Percentiles rank a stretch among this genome's conserved stretches.
Conservation (phyloP, 2,113 vertebrate genomes). For the Sigmodon hispidus region DNA sequence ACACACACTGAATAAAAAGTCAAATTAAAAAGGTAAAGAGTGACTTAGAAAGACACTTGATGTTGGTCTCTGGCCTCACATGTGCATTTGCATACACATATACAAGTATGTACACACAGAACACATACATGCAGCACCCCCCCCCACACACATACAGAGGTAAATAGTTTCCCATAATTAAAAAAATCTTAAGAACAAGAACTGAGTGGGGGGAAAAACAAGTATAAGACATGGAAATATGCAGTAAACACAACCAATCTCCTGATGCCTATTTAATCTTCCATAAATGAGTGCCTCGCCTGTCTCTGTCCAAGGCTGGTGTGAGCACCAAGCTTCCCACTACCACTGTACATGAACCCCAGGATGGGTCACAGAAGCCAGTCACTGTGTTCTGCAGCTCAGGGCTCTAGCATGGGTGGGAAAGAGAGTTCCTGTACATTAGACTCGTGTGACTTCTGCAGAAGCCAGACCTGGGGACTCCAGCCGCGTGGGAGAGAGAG, state of each 20-base stretch:
- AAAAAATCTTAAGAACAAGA: not conserved
- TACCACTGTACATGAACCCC: rapidly evolving
- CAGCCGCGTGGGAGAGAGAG: rapidly evolving
- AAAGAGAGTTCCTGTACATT: rapidly evolving
- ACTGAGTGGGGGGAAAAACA: no score
- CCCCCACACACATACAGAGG: not conserved
- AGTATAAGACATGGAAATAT: rapidly evolving
- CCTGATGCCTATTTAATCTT: not conserved
- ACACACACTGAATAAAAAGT: not conserved
- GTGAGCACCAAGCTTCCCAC: rapidly evolving
- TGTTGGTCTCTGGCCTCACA: not conserved
- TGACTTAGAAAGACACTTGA: not conserved
- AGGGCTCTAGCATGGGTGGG: rapidly evolving
- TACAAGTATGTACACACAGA: not conserved
- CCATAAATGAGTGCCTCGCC: not conserved
- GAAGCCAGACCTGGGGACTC: rapidly evolving
- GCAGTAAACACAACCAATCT: rapidly evolving
- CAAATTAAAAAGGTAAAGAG: not conserved
- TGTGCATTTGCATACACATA: not conserved
- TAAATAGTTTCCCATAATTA: not conserved
- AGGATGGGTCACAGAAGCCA: rapidly evolving
- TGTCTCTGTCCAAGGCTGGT: rapidly evolving
- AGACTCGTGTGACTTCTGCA: rapidly evolving
- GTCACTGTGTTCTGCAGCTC: not conserved
- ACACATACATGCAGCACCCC: not conserved